Base-by-base conservation (phyloP, 2,888 invertebrate species). In the Ormyrus rosae region DNA sequence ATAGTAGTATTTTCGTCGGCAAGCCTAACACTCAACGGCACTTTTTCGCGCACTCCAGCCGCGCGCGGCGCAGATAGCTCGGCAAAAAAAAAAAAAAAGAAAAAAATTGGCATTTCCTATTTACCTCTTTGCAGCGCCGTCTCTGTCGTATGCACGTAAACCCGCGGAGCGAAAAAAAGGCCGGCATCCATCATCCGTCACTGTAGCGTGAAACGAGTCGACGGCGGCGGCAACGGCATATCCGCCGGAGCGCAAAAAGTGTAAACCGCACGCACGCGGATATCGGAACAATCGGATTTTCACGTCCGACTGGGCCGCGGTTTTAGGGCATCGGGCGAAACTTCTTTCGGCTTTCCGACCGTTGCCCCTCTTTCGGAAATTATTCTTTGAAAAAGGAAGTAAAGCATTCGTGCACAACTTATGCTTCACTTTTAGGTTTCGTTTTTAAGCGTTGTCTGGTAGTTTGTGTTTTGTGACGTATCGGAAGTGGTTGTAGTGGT, bases 141-240 rank as follows among this genome's bases (percentile, higher is more conserved):
- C 13, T 11, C 34, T 56, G n/a, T 65, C 4, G 11, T 10, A 1
- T 19, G 19, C 19, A 19, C 19, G 19, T 19, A 19, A 19, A 19
- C 19, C 19, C 11, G 10, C 50, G 5, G 10, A 69, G 45, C 45
- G 13, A 69, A 56, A 34, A 68, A 19, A 19, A 53, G 7, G 50
- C 48, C 34, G 19, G 46, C 46, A 71, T 71, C 60, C 51, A 71
- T 60, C 50, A 46, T 48, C 56, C 48, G 50, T 60, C 70, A 19
- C 6, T 60, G 60, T 71, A 71, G 19, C 70, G 70, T 60, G 58
- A 58, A 71, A 48, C 70, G n/a, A 50, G 45, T 48, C 11, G 51
- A 19, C 19, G 19, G 19, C 19, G 19, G 19, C 19, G 19, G 19
- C 13, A n/a, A 9, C 53, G 34, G 48, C n/a, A 46, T 55, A 58